Percentiles rank a stretch among this genome's conserved stretches.
phyloP scores from a whole-genome alignment of 2,113 vertebrate genomes.

The Ammodytes marinus region DNA sequence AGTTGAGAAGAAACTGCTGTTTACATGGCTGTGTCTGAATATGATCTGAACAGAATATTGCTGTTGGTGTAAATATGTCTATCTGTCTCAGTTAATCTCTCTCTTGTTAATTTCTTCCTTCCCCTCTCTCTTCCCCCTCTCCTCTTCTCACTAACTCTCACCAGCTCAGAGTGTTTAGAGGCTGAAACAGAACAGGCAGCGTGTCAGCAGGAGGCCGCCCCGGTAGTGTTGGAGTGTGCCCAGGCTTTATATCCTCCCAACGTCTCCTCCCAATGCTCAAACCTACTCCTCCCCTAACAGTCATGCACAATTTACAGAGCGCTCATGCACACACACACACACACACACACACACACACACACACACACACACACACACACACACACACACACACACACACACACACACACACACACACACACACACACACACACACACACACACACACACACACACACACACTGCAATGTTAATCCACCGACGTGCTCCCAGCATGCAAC shows the following conservation, averaged over 20 bases:
- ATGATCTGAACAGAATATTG: no score
- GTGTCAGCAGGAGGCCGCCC: conserved; percentile 40
- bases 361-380: no score
- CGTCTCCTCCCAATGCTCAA: conserved; percentile 38
- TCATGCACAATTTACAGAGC: conserved; percentile 55
- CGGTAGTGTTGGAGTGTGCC: conserved; percentile 23
- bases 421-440: no score
- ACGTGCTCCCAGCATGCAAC: conserved; percentile 31
- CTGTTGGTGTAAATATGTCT: not conserved
- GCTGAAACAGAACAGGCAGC: conserved; percentile 51
- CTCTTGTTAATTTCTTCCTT: no score
- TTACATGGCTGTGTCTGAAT: no score
- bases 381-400: not conserved
- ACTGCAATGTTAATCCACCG: conserved; percentile 44
- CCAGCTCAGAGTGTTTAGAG: conserved; percentile 23
- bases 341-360: not conserved
- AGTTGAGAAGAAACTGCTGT: no score
- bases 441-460: no score
- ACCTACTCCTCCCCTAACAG: conserved; percentile 48
- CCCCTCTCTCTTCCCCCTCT: not conserved
- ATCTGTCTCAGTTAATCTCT: not conserved
- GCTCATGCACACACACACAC: no score
- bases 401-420: not conserved
- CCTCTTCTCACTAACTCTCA: not conserved
- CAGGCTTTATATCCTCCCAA: conserved; percentile 22